Conservation (phyloP, 2,888 invertebrate species). For the Drosophila neutralis region DNA sequence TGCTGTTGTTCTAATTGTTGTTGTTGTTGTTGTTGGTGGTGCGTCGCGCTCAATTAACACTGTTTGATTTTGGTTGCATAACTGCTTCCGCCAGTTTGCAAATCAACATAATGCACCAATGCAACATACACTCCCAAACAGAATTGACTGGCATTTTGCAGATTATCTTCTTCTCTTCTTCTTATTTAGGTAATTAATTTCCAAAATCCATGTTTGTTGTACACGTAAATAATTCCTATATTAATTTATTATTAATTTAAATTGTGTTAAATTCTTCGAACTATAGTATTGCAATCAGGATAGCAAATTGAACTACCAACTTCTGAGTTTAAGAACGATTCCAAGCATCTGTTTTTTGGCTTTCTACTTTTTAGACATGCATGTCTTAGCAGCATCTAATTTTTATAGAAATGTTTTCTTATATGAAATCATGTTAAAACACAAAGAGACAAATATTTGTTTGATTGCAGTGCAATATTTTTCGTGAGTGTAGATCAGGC, state of each 20-base stretch:
- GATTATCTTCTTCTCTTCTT: not conserved
- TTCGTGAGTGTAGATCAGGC: not conserved
- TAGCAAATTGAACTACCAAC: not conserved
- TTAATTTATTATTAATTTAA: not conserved
- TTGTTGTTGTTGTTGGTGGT: slow-evolving; percentile 21
- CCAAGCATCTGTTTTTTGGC: no score
- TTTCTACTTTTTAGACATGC: not conserved
- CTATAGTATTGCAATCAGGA: not conserved
- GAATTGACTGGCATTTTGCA: not conserved
- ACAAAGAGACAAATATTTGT: no score
- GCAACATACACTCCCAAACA: not conserved
- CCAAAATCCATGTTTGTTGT: not conserved
- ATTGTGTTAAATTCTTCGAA: not conserved
- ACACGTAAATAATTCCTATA: not conserved
- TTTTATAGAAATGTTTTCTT: not conserved
- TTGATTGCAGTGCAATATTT: not conserved
- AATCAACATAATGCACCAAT: slow-evolving; percentile 26
- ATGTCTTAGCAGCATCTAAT: not conserved
- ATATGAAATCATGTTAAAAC: not conserved
- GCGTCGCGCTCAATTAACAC: slow-evolving; percentile 69
- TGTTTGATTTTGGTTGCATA: slow-evolving; percentile 63
- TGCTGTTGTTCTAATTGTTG: slow-evolving; percentile 1
- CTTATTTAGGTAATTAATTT: not conserved
- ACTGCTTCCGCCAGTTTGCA: slow-evolving; percentile 62
- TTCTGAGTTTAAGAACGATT: not conserved